Evolutionary conservation across 2,797 vertebrate species (phyloP), one percentile per base, ranked within the genome.

Genomic region (Gallirallus australis): DNA sequence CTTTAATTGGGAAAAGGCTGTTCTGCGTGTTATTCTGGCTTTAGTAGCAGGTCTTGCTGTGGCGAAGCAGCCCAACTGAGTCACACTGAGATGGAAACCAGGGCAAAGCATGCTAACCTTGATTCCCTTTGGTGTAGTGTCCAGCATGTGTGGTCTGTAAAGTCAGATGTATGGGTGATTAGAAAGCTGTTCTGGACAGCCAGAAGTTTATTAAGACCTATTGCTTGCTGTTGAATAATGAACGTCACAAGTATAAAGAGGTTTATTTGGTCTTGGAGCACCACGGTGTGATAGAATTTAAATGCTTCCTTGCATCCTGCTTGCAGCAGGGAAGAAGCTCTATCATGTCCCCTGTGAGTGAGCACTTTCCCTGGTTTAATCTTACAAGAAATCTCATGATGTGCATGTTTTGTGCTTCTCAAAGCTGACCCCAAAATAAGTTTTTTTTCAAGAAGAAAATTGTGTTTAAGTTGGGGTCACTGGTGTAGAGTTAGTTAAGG

Each of bases 141-240:
- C 50, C 50, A n/a, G 48, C 40, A 11, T 39, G 40, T 76, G 56
- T 68, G 53, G 25, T 84, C 80, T 92, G 53, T 72, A 28, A 65
- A 33, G 37, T 47, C 54, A 60, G 20, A 70, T 60, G 33, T 84
- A 12, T 76, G 65, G 14, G 19, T 78, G 39, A 66, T 42, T 79
- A 59, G 66, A 83, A 79, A 85, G 60, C 65, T 89, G 33, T 79
- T 35, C 4, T 84, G 71, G 91, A 72, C 90, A 75, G 65, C 77
- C 71, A 66, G 7, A 93, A 71, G 82, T 92, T 95, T 94, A 68
- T 91, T 94, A 95, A 82, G 77, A 23, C 28, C 48, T 84, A 21
- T 77, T 78, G 92, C 78, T 72, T 84, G 76, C 64, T 80, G 27
- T 83, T 94, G 75, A 87, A 75, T 92, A 92, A 84, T 20, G 57